Conservation (phyloP, 1,140 invertebrate species). For the Drosophila pandora region DNA sequence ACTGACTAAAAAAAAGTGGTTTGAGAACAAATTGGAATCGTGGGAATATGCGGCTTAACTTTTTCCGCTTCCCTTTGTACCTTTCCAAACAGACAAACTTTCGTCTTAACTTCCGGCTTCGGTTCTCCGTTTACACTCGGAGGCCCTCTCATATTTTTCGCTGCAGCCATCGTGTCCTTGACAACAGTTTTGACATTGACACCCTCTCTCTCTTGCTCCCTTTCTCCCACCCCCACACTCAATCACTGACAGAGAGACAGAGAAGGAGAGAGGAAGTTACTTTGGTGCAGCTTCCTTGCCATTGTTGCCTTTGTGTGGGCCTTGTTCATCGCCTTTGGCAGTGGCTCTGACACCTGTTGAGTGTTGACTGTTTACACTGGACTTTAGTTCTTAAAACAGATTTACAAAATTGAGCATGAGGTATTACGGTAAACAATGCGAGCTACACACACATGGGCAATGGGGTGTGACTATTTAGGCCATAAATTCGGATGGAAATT, state of each 20-base stretch:
- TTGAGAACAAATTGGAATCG: conserved; percentile 19
- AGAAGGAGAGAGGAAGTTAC: conserved; percentile 13
- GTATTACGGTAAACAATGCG: conserved; percentile 21
- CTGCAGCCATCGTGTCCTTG: conserved; percentile 35
- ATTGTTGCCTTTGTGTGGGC: conserved; percentile 26
- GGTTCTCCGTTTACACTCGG: conserved; percentile 7
- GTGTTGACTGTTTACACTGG: conserved; percentile 16
- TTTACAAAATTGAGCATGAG: conserved; percentile 15
- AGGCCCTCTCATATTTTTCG: conserved; percentile 9
- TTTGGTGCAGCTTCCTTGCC: conserved; percentile 41
- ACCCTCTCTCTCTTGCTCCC: conserved; percentile 2
- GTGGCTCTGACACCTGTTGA: conserved; percentile 34
- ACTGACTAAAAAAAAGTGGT: conserved; percentile 3
- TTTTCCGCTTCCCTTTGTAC: conserved; percentile 22
- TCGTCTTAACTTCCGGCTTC: conserved; percentile 25
- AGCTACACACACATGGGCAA: not conserved
- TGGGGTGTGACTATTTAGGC: not conserved
- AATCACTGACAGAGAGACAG: not conserved
- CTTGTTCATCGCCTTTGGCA: conserved; percentile 13
- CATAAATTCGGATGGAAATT: not conserved
- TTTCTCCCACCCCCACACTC: not conserved
- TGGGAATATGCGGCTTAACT: conserved; percentile 15
- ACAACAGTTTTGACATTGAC: conserved; percentile 55
- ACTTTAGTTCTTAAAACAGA: conserved; percentile 17
- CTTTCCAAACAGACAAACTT: conserved; percentile 16